Percentiles rank a stretch among this genome's conserved stretches.
phyloP scores from a whole-genome alignment of 2,888 invertebrate genomes.

The Polyploca ridens region DNA sequence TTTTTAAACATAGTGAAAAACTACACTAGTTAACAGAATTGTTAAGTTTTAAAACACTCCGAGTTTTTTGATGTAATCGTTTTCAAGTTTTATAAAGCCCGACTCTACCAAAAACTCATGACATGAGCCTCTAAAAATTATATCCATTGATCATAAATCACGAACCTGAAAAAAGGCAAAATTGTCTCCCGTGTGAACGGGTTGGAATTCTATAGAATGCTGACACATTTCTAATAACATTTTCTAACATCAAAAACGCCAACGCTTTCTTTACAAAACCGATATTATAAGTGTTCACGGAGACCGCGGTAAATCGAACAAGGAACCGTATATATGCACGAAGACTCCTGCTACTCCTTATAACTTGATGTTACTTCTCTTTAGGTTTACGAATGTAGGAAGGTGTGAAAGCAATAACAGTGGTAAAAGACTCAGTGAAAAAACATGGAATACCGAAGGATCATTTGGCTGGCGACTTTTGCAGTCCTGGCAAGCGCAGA shows the following conservation, averaged over 20 bases:
- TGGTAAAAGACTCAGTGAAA: constrained; percentile 37
- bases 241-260: background rate
- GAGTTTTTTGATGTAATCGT: too few species aligned
- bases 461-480: constrained; percentile 56
- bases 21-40: too few species aligned
- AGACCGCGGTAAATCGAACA: constrained; percentile 18
- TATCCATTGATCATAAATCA: too few species aligned
- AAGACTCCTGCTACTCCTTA: constrained; percentile 7
- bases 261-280: background rate
- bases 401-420: constrained; percentile 33
- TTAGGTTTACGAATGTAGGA: constrained; percentile 41
- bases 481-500: constrained; percentile 53
- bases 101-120: too few species aligned
- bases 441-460: constrained; percentile 61
- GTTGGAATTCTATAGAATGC: too few species aligned
- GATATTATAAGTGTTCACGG: too few species aligned
- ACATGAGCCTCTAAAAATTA: too few species aligned
- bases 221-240: background rate
- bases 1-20: too few species aligned
- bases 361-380: constrained; percentile 21
- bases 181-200: too few species aligned
- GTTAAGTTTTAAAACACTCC: too few species aligned
- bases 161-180: too few species aligned
- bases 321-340: constrained; percentile 48
- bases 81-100: too few species aligned